Percentiles rank a stretch among this genome's conserved stretches.
Conservation (phyloP, 2,888 invertebrate species). For the Athripsodes cinereus region DNA sequence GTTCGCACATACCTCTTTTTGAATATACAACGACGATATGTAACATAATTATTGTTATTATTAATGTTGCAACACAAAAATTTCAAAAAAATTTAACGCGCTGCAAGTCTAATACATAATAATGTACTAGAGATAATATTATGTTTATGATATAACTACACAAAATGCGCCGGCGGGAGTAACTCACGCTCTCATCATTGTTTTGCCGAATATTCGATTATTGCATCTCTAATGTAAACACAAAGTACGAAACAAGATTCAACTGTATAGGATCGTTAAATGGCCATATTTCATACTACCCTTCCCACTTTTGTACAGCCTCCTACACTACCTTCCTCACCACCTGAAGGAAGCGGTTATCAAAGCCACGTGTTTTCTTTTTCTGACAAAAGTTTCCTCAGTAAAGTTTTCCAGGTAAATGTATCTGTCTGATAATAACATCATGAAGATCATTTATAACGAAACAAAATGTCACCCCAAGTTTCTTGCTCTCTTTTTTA, state of each 20-base stretch:
- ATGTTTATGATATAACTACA: too few species aligned
- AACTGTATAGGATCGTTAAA: conserved; percentile 19
- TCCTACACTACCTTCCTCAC: background rate
- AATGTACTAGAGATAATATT: too few species aligned
- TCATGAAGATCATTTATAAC: background rate
- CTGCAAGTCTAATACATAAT: too few species aligned
- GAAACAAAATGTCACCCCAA: background rate
- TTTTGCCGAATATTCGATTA: too few species aligned
- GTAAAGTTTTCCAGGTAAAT: background rate
- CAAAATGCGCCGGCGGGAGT: too few species aligned
- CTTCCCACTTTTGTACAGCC: background rate
- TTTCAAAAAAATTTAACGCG: too few species aligned
- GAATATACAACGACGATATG: too few species aligned
- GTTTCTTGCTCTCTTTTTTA: background rate
- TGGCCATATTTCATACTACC: conserved; percentile 21
- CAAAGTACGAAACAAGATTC: conserved; percentile 3
- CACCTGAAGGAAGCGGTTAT: conserved; percentile 17
- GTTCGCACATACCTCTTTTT: too few species aligned
- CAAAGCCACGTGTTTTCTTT: conserved; percentile 21
- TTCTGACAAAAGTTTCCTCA: conserved; percentile 5
- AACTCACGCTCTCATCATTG: too few species aligned
- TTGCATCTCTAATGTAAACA: too few species aligned
- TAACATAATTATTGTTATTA: too few species aligned
- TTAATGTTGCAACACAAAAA: too few species aligned
- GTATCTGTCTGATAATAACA: background rate